Conservation (phyloP, 2,797 vertebrate species). For the Acanthurus lineatus region DNA sequence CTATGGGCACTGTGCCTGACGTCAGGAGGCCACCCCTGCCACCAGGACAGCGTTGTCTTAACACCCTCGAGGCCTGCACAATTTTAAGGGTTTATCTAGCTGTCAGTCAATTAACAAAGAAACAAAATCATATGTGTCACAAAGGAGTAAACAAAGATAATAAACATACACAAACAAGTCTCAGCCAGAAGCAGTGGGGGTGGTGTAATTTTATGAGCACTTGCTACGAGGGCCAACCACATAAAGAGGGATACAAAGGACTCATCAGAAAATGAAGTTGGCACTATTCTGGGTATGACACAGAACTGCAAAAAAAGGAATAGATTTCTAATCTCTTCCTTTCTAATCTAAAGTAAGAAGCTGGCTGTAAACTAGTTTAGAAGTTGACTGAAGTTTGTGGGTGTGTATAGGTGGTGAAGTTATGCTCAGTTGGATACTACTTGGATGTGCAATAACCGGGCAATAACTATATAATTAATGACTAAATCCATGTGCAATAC, state of each 20-base stretch:
- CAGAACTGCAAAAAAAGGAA: neutral
- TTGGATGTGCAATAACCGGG: too few relatives aligned
- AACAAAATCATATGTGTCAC: slow-evolving; percentile 63
- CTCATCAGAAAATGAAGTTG: slow-evolving; percentile 15
- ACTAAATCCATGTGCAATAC: too few relatives aligned
- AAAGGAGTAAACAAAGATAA: slow-evolving; percentile 68
- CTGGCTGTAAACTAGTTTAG: neutral
- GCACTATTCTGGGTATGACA: neutral
- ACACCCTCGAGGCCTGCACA: slow-evolving; percentile 39
- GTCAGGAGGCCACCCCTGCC: slow-evolving; percentile 48
- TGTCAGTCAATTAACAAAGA: slow-evolving; percentile 70
- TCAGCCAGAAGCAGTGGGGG: slow-evolving; percentile 51
- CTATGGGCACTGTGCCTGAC: slow-evolving; percentile 35
- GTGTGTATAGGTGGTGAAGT: neutral
- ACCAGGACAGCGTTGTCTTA: slow-evolving; percentile 44
- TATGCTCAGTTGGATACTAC: slow-evolving; percentile 2
- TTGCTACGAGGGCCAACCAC: slow-evolving; percentile 32
- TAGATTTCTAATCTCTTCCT: neutral
- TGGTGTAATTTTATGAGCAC: slow-evolving; percentile 22
- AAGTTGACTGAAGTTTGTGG: neutral
- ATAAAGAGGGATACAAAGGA: slow-evolving; percentile 26
- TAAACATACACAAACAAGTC: slow-evolving; percentile 71
- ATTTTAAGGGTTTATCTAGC: slow-evolving; percentile 61
- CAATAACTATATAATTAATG: too few relatives aligned
- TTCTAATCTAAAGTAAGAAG: neutral